Conservation (phyloP, 2,888 invertebrate genomes). For the Andrena flavipes region DNA sequence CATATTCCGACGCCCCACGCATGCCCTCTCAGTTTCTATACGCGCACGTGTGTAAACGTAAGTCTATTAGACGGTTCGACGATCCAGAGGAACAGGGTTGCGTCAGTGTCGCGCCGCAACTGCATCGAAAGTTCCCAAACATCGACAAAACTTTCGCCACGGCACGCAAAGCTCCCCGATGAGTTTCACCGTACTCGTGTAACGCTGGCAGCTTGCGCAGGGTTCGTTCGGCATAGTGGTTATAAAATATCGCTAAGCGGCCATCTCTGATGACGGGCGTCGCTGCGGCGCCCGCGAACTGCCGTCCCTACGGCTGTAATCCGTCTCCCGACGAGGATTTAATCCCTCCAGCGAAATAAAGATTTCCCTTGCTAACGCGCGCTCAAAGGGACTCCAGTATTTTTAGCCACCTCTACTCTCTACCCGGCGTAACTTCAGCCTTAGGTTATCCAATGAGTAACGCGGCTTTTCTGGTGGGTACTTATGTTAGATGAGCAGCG, state of each 20-base stretch:
- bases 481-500: too few species aligned
- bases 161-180: slow-evolving; percentile 30
- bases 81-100: slow-evolving; percentile 54
- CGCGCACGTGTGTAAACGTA: slow-evolving; percentile 53
- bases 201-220: slow-evolving; percentile 25
- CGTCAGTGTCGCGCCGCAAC: slow-evolving; percentile 43
- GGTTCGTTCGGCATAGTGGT: slow-evolving; percentile 37
- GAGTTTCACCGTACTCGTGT: slow-evolving; percentile 41
- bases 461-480: too few species aligned
- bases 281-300: background rate
- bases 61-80: slow-evolving; percentile 71
- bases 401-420: slow-evolving; percentile 11
- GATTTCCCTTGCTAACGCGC: slow-evolving; percentile 16
- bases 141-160: slow-evolving; percentile 59
- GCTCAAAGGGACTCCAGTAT: background rate
- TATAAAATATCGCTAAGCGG: slow-evolving; percentile 59
- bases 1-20: slow-evolving; percentile 17
- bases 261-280: slow-evolving; percentile 18
- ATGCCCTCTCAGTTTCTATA: slow-evolving; percentile 10
- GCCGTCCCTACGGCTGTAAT: slow-evolving; percentile 19
- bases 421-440: background rate
- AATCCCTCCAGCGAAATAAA: slow-evolving; percentile 19
- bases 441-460: too few species aligned
- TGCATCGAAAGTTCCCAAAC: slow-evolving; percentile 53
- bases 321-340: slow-evolving; percentile 15